Percentiles rank a stretch among this genome's conserved stretches.
These are phyloP conservation scores for Halictus ligatus DNA, from an alignment of 2,888 invertebrate genomes.

Conservation along the genomic window DNA sequence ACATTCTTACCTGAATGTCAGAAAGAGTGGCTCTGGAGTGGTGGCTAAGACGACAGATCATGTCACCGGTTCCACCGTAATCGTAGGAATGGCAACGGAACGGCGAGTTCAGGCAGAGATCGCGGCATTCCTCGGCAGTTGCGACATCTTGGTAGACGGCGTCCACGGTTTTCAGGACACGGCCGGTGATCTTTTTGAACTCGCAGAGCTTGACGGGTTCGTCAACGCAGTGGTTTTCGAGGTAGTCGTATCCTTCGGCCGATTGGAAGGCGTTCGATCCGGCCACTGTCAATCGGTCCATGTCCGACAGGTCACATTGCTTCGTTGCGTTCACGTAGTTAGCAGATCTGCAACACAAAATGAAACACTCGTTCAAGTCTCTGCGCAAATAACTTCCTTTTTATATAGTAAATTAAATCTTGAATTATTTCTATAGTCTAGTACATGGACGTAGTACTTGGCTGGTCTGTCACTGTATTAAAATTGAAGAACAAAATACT, in stretches of 20 bases:
- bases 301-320: slow-evolving; percentile 94
- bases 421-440: background rate
- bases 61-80: slow-evolving; percentile 96
- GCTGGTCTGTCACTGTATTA: background rate
- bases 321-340: slow-evolving; percentile 95
- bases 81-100: slow-evolving; percentile 96
- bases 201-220: slow-evolving; percentile 97
- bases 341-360: slow-evolving; percentile 90
- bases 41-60: slow-evolving; percentile 96
- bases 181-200: slow-evolving; percentile 94
- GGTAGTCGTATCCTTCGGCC: slow-evolving; percentile 89
- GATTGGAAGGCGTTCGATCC: slow-evolving; percentile 91
- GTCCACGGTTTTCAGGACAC: slow-evolving; percentile 96
- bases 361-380: background rate
- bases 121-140: slow-evolving; percentile 94
- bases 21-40: slow-evolving; percentile 95
- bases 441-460: too few species aligned
- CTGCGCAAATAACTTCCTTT: background rate
- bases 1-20: slow-evolving; percentile 90
- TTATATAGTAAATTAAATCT: background rate
- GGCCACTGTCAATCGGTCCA: slow-evolving; percentile 95
- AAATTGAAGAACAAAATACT: background rate
- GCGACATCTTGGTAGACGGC: slow-evolving; percentile 96
- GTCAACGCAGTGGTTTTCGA: slow-evolving; percentile 97
- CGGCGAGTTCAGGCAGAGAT: slow-evolving; percentile 94